A percentile compares a stretch with the other conserved stretches of the same genome.
These are phyloP conservation scores for Trogon surrucura DNA, from an alignment of 2,113 vertebrate genomes.

Conservation along the genomic window DNA sequence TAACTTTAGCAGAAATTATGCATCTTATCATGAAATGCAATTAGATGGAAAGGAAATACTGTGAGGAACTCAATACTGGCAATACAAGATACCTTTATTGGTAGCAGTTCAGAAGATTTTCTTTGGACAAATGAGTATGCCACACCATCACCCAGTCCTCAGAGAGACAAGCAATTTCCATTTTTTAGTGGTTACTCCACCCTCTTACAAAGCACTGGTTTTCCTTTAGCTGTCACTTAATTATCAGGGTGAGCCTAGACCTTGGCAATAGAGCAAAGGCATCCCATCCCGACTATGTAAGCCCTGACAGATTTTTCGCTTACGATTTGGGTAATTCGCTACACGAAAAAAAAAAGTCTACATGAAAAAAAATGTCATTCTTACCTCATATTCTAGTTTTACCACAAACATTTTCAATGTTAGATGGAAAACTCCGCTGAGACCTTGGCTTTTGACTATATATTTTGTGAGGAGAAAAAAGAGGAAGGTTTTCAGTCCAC, in stretches of 20 bases:
- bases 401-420: not conserved
- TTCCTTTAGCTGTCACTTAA: not conserved
- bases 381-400: not conserved
- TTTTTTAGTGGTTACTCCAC: not conserved
- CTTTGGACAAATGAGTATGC: not conserved
- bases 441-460: not conserved
- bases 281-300: not conserved
- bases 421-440: not conserved
- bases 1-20: not conserved
- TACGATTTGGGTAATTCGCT: not conserved
- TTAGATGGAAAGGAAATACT: not conserved
- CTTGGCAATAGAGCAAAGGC: not conserved
- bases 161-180: not conserved
- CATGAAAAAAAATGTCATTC: not conserved
- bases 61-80: not conserved
- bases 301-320: not conserved
- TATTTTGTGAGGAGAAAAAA: not conserved
- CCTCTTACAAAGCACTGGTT: not conserved
- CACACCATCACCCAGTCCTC: not conserved
- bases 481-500: not conserved
- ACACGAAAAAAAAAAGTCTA: not conserved
- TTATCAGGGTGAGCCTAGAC: not conserved
- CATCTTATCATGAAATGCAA: not conserved
- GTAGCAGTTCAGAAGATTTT: not conserved
- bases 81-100: not conserved